These are phyloP conservation scores for Pyralis farinalis DNA, from an alignment of 2,888 invertebrate genomes.

Conservation along the genomic window DNA sequence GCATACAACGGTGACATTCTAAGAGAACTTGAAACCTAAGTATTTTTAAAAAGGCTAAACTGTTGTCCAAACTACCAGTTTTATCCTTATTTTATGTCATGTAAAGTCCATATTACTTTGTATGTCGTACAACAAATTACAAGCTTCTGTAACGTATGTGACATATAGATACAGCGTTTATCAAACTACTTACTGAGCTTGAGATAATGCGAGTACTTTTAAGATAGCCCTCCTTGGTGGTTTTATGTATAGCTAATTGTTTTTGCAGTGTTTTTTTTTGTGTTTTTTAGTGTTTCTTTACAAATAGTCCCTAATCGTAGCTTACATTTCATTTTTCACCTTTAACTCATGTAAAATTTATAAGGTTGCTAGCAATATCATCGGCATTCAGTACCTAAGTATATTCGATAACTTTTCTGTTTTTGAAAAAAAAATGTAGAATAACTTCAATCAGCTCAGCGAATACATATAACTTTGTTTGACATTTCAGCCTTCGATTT, in stretches of 20 bases:
- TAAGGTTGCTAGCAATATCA: too few relatives aligned
- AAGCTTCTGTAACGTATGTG: conserved; percentile 1
- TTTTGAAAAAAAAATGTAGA: too few relatives aligned
- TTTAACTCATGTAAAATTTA: too few relatives aligned
- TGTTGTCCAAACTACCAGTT: neutral
- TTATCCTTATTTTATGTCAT: conserved; percentile 1
- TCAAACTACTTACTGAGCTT: neutral
- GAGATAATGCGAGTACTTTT: neutral
- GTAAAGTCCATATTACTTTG: conserved; percentile 9
- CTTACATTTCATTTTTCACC: too few relatives aligned
- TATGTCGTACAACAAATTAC: too few relatives aligned
- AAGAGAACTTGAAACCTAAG: neutral
- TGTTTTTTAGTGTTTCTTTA: neutral
- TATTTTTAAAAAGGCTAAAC: neutral
- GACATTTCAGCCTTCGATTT: too few relatives aligned
- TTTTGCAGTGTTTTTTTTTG: neutral
- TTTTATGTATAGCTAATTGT: neutral
- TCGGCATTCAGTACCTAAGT: too few relatives aligned
- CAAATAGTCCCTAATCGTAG: too few relatives aligned
- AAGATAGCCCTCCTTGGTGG: neutral
- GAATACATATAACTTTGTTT: too few relatives aligned
- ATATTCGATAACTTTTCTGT: too few relatives aligned
- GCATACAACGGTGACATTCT: neutral
- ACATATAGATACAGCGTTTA: conserved; percentile 4
- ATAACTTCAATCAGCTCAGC: too few relatives aligned